These are phyloP conservation scores for Trachemys scripta DNA, from an alignment of 2,113 vertebrate species.

Conservation along the genomic window DNA sequence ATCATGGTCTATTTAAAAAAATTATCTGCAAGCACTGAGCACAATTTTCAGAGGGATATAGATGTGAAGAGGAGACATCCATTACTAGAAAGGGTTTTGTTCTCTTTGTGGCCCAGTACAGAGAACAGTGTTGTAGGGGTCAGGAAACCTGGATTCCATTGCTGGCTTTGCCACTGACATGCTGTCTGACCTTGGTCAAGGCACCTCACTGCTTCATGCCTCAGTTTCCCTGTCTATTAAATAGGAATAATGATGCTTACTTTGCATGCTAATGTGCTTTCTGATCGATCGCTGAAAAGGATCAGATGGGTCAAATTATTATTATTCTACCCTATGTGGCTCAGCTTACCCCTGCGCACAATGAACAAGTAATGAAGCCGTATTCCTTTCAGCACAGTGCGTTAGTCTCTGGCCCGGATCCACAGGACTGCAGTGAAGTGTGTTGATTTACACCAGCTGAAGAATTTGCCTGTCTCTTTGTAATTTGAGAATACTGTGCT, in stretches of 20 bases:
- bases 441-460: background rate
- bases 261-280: background rate
- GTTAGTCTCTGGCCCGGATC: background rate
- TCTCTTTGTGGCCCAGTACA: background rate
- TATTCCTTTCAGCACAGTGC: background rate
- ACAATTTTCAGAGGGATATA: background rate
- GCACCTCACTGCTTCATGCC: too few relatives aligned
- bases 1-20: background rate
- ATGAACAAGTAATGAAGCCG: background rate
- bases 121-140: background rate
- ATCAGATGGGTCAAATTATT: background rate
- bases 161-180: background rate
- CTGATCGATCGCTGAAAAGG: background rate
- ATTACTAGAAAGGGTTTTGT: background rate
- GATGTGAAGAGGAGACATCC: background rate
- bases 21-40: background rate
- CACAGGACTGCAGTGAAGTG: background rate
- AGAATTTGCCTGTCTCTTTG: background rate
- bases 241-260: background rate
- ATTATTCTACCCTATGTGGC: background rate
- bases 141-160: background rate
- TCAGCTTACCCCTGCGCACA: background rate
- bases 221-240: too few relatives aligned
- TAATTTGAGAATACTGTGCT: background rate
- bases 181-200: background rate